phyloP scores from a whole-genome alignment of 2,888 invertebrate genomes.

The Zaprionus obscuricornis region DNA sequence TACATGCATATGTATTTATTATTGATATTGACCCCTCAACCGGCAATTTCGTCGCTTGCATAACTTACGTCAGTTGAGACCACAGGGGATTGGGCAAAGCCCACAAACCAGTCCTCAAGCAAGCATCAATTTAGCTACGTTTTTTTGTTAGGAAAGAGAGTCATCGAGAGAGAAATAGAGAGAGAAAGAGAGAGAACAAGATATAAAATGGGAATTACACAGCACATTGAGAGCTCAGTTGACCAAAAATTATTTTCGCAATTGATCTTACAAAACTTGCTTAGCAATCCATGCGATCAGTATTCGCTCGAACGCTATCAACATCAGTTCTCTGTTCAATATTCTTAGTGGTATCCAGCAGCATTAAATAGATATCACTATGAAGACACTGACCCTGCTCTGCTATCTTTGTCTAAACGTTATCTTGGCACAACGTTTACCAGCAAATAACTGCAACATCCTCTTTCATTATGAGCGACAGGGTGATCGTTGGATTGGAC shows the following conservation, averaged over 20 bases:
- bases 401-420: slow-evolving; percentile 24
- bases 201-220: slow-evolving; percentile 29
- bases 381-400: slow-evolving; percentile 17
- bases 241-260: neutral
- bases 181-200: neutral
- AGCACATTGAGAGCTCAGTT: neutral
- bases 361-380: slow-evolving; percentile 20
- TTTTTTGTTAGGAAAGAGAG: too few species aligned
- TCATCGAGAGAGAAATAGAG: too few species aligned
- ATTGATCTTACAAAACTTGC: too few species aligned
- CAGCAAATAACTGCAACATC: slow-evolving; percentile 43
- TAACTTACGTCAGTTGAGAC: neutral
- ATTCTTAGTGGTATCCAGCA: too few species aligned
- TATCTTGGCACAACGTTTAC: slow-evolving; percentile 35
- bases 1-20: too few species aligned
- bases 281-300: slow-evolving; percentile 28
- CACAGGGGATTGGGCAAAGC: slow-evolving; percentile 48
- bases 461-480: slow-evolving; percentile 49
- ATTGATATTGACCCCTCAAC: slow-evolving; percentile 20
- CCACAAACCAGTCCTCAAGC: slow-evolving; percentile 43
- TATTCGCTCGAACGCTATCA: slow-evolving; percentile 40
- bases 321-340: slow-evolving; percentile 49
- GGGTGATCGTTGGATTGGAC: slow-evolving; percentile 43
- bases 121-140: neutral
- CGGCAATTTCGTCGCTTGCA: slow-evolving; percentile 1